phyloP scores from a whole-genome alignment of 2,888 invertebrate genomes.

The Oligia fasciuncula region DNA sequence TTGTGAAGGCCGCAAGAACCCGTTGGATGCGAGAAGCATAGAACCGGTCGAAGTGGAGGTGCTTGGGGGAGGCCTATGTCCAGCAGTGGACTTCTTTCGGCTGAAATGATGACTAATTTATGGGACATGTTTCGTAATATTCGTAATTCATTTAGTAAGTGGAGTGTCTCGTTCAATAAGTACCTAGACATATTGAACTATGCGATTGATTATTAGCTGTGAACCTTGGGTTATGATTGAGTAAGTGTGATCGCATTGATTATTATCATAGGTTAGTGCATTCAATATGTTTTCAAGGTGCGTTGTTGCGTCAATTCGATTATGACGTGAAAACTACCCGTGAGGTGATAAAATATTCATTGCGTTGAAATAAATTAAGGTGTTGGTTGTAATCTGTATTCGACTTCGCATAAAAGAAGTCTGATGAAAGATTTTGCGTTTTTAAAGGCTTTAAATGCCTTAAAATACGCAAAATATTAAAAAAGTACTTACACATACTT shows the following conservation, averaged over 20 bases:
- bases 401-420: constrained; percentile 5
- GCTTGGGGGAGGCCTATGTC: too few species aligned
- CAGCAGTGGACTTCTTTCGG: too few species aligned
- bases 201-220: constrained; percentile 5
- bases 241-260: constrained; percentile 29
- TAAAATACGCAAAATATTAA: background rate
- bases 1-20: too few species aligned
- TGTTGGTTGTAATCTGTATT: constrained; percentile 12
- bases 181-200: constrained; percentile 21
- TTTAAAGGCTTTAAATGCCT: background rate
- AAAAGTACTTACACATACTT: background rate
- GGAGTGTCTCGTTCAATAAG: constrained; percentile 25
- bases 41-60: too few species aligned
- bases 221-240: constrained; percentile 31
- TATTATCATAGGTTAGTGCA: constrained; percentile 36
- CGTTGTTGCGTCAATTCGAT: constrained; percentile 41
- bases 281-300: constrained; percentile 55
- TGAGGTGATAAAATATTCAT: constrained; percentile 47
- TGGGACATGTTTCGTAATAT: constrained; percentile 21
- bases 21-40: too few species aligned
- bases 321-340: constrained; percentile 41
- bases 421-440: background rate
- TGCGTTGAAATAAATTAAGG: constrained; percentile 25
- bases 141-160: constrained; percentile 41
- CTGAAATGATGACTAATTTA: constrained; percentile 30